These are phyloP conservation scores for Morpho deidamia DNA, from an alignment of 2,888 invertebrate genomes.

Conservation along the genomic window DNA sequence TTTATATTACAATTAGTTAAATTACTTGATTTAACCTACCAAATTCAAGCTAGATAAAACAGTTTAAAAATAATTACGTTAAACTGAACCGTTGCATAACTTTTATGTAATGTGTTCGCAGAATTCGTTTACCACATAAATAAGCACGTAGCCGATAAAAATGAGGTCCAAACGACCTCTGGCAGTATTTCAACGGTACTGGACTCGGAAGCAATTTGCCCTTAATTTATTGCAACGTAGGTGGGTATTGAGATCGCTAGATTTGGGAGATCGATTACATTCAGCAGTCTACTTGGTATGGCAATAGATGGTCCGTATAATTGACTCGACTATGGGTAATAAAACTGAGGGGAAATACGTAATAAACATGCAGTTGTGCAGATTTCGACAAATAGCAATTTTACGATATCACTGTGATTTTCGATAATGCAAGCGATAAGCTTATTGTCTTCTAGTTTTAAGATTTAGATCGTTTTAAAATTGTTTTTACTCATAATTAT, in stretches of 20 bases:
- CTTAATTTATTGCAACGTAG: constrained; percentile 49
- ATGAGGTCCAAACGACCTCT: constrained; percentile 23
- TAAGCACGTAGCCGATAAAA: constrained; percentile 11
- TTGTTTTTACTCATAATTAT: too few species aligned
- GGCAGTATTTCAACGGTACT: constrained; percentile 56
- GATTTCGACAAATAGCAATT: too few species aligned
- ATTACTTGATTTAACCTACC: too few species aligned
- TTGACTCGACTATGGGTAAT: neutral
- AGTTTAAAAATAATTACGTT: constrained; percentile 2
- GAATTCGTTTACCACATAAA: constrained; percentile 7
- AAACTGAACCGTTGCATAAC: neutral
- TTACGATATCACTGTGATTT: too few species aligned
- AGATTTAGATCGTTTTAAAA: too few species aligned
- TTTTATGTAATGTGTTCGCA: constrained; percentile 2
- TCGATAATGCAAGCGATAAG: too few species aligned
- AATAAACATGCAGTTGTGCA: too few species aligned
- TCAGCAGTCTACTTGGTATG: constrained; percentile 14
- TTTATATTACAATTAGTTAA: too few species aligned
- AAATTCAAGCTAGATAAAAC: neutral
- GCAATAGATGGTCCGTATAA: constrained; percentile 2
- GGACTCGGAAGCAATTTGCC: constrained; percentile 57
- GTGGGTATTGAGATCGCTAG: constrained; percentile 25
- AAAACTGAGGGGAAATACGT: neutral
- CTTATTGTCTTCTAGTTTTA: too few species aligned
- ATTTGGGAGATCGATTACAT: constrained; percentile 23